Base-by-base conservation (phyloP, 2,888 invertebrate species). In the Eupsilia transversa region DNA sequence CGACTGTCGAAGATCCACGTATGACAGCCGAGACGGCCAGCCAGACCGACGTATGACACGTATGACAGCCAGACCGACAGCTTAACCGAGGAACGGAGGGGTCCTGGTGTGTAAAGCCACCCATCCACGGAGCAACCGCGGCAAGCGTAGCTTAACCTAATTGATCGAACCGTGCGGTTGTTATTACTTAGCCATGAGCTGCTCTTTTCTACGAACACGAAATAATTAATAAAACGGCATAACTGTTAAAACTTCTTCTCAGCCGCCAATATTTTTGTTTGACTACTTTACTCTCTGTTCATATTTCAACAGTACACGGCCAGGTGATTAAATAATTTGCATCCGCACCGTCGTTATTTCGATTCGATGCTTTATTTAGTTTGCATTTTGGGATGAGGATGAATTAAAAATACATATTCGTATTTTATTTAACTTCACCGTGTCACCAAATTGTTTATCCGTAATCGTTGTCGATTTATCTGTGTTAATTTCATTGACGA, bases 291-390 rank as follows among this genome's bases (percentile, higher is more conserved):
- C 88, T 81, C 88, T 87, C 86, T 85, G 72, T 77, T 84, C 72
- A 86, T 86, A 89, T 87, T 87, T 84, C 84, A 78, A 66, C 71
- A 69, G 74, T 86, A 81, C 63, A 78, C 86, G 82, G 84, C 76
- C 80, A 88, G 85, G 88, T 89, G 90, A 92, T 92, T 92, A 91
- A 90, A 91, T 89, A 87, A 91, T 92, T 92, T 90, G 86, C 88
- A 83, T 81, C 84, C 85, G 77, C 77, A 85, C 82, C 86, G 84
- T 80, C 87, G 87, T 79, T 85, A 88, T 88, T 88, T 86, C 85
- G 79, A 87, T 84, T 86, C 85, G 76, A 83, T 66, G 61, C 74
- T 77, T 78, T 75, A 75, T 83, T 85, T 86, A 84, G 83, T 85
- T 83, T 74, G 77, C 82, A 85, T 84, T 81, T 84, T 61, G 70